Conservation (phyloP, 2,797 vertebrate species). For the Microchirus variegatus region DNA sequence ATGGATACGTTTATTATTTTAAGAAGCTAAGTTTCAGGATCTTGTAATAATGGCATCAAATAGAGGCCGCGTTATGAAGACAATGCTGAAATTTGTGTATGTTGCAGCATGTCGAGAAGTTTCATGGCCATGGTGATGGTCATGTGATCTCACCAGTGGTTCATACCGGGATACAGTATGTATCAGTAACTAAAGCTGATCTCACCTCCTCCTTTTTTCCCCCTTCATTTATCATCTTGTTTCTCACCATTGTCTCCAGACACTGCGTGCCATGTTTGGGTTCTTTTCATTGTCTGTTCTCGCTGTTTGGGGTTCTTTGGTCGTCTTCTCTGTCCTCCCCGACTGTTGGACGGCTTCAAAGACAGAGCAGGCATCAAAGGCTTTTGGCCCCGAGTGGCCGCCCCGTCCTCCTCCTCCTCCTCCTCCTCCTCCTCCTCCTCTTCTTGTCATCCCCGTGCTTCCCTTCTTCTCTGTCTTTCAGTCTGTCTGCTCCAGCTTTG, state of each 20-base stretch:
- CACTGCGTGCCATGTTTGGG: conserved; percentile 32
- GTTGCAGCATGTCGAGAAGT: conserved; percentile 1
- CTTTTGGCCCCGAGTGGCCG: conserved; percentile 56
- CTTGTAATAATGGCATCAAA: not conserved
- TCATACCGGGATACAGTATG: not conserved
- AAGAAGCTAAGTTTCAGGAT: conserved; percentile 7
- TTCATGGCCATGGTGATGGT: conserved; percentile 4
- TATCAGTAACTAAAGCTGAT: conserved; percentile 1
- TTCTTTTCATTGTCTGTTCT: conserved; percentile 21
- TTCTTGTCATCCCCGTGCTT: conserved; percentile 53
- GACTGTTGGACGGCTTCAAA: conserved; percentile 60
- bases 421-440: conserved; percentile 44
- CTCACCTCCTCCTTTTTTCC: conserved; percentile 5
- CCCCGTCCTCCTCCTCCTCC: conserved; percentile 45
- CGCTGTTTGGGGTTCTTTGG: conserved; percentile 29
- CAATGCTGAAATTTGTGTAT: not conserved
- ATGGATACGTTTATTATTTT: conserved; percentile 30
- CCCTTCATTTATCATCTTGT: conserved; percentile 1
- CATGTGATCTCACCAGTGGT: not conserved
- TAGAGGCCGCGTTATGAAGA: not conserved
- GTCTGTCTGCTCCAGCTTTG: conserved; percentile 50
- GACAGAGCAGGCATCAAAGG: conserved; percentile 57
- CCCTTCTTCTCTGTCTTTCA: conserved; percentile 36
- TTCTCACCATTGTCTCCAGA: conserved; percentile 17
- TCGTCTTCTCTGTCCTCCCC: conserved; percentile 44